phyloP scores from a whole-genome alignment of 1,140 invertebrate genomes.

The Eurosta solidaginis region DNA sequence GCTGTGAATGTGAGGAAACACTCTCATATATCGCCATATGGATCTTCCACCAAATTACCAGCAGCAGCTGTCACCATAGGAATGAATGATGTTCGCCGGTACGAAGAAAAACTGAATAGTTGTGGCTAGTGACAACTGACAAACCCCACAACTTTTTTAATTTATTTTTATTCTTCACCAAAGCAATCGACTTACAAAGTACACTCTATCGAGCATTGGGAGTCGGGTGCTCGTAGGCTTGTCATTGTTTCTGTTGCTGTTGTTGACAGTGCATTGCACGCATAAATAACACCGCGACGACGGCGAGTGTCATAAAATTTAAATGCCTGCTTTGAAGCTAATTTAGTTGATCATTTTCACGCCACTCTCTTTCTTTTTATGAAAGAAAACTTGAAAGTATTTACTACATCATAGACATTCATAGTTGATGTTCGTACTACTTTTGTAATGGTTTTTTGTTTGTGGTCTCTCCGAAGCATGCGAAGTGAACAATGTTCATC shows the following conservation, averaged over 20 bases:
- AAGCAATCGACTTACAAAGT: background rate
- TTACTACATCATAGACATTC: background rate
- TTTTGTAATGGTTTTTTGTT: too few species aligned
- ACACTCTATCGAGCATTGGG: background rate
- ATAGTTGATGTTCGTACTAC: background rate
- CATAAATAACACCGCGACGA: constrained; percentile 15
- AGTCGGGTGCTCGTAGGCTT: background rate
- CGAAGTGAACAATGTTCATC: too few species aligned
- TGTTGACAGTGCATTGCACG: constrained; percentile 13
- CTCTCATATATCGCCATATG: background rate
- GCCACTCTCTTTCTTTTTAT: background rate
- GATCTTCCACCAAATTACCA: constrained; percentile 19
- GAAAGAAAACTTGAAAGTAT: constrained; percentile 1
- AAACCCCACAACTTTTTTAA: too few species aligned
- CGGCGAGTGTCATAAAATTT: constrained; percentile 25
- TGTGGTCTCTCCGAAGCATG: too few species aligned
- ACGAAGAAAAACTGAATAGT: background rate
- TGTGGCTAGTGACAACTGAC: constrained; percentile 4
- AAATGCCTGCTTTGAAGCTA: constrained; percentile 25
- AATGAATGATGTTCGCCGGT: background rate
- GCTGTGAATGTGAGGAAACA: background rate
- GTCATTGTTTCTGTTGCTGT: background rate
- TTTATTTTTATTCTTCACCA: too few species aligned
- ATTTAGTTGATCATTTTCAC: constrained; percentile 22
- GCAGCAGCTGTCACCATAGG: background rate